These are phyloP conservation scores for Phalacrocorax pelagicus DNA, from an alignment of 2,113 vertebrate species.

Conservation along the genomic window DNA sequence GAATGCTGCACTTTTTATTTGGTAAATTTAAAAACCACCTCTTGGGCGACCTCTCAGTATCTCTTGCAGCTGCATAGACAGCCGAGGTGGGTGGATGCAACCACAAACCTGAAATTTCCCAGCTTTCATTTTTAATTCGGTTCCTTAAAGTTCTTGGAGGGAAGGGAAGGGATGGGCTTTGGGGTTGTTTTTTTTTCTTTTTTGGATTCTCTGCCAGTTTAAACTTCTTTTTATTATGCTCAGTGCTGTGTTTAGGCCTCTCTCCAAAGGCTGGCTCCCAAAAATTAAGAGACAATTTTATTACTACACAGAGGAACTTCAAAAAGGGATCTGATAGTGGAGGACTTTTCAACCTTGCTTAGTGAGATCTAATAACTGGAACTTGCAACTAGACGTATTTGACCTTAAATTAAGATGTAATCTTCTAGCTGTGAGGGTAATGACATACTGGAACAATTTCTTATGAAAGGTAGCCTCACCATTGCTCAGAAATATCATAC, in stretches of 20 bases:
- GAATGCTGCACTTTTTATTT: neutral
- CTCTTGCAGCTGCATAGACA: slow-evolving; percentile 40
- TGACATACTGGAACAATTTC: slow-evolving; percentile 39
- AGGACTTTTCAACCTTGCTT: slow-evolving; percentile 57
- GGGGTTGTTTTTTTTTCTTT: neutral
- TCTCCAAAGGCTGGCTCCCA: slow-evolving; percentile 52
- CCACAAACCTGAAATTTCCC: slow-evolving; percentile 66
- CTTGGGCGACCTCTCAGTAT: neutral
- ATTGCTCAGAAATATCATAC: neutral
- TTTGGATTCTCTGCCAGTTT: slow-evolving; percentile 46
- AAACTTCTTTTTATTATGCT: slow-evolving; percentile 38
- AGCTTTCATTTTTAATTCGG: slow-evolving; percentile 62
- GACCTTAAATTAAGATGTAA: slow-evolving; percentile 51
- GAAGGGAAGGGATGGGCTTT: slow-evolving; percentile 50
- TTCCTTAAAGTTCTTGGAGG: slow-evolving; percentile 55
- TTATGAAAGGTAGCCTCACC: slow-evolving; percentile 19
- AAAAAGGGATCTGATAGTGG: slow-evolving; percentile 61
- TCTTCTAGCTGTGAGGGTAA: slow-evolving; percentile 55
- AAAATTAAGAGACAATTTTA: slow-evolving; percentile 50
- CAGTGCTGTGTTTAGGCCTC: slow-evolving; percentile 47
- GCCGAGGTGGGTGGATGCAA: slow-evolving; percentile 51
- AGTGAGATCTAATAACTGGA: slow-evolving; percentile 60
- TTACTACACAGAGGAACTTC: slow-evolving; percentile 53
- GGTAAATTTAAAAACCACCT: neutral
- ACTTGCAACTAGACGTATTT: slow-evolving; percentile 52